Evolutionary conservation across 2,113 vertebrate species (phyloP).

Genomic region (Lepidothrix coronata): DNA sequence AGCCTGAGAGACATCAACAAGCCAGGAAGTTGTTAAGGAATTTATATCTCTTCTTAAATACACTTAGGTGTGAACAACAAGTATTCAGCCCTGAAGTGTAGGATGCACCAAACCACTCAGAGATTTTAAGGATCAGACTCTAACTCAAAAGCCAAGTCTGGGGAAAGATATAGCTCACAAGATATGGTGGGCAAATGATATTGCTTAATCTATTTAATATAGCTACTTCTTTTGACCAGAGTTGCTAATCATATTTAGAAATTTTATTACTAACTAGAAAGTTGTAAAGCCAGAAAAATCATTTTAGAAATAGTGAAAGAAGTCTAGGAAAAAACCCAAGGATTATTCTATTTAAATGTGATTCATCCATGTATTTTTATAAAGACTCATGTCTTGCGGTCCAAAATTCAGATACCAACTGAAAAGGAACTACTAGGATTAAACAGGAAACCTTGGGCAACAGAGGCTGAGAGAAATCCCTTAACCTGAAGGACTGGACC

Average conservation of each 20-base stretch:
- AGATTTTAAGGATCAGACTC: background rate
- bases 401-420: too few relatives aligned
- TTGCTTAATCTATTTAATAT: background rate
- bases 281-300: background rate
- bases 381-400: background rate
- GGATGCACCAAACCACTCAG: background rate
- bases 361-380: background rate
- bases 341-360: background rate
- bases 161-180: background rate
- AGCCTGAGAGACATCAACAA: background rate
- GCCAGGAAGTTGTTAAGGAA: background rate
- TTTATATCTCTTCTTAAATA: background rate
- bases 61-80: background rate
- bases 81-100: background rate
- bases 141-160: background rate
- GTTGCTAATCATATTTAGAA: background rate
- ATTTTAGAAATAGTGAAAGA: background rate
- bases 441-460: too few relatives aligned
- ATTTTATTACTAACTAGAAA: background rate
- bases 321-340: background rate
- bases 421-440: too few relatives aligned
- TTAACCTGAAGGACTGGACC: too few relatives aligned
- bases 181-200: fast-evolving
- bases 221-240: background rate
- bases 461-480: too few relatives aligned